These are phyloP conservation scores for Drosophila leontia DNA, from an alignment of 1,140 invertebrate genomes.

Conservation along the genomic window DNA sequence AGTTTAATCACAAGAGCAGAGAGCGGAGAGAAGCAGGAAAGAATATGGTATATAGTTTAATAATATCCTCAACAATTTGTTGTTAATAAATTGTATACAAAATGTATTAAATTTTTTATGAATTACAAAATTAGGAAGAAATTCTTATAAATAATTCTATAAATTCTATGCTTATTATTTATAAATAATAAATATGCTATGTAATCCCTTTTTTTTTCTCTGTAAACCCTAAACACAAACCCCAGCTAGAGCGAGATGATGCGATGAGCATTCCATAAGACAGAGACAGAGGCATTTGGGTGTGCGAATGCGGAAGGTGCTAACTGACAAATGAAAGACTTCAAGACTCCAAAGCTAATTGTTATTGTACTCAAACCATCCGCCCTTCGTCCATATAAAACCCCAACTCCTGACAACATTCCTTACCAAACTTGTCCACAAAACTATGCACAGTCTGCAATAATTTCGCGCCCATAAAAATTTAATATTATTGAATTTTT, in stretches of 20 bases:
- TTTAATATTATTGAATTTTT: constrained; percentile 81
- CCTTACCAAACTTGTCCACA: constrained; percentile 39
- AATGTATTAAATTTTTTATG: not conserved
- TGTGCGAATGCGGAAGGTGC: constrained; percentile 42
- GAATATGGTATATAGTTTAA: constrained; percentile 1
- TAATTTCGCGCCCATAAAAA: constrained; percentile 72
- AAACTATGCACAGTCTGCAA: constrained; percentile 47
- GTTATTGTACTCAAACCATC: constrained; percentile 57
- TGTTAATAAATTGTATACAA: not conserved
- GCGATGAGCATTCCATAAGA: not conserved
- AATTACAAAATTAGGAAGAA: not conserved
- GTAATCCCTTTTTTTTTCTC: not conserved
- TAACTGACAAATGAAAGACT: constrained; percentile 45
- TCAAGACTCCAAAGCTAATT: constrained; percentile 58
- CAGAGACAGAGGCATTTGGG: not conserved
- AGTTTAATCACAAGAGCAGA: constrained; percentile 66
- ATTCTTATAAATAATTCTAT: not conserved
- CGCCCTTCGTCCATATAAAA: not conserved
- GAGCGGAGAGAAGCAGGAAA: constrained; percentile 3
- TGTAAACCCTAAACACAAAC: constrained; percentile 31
- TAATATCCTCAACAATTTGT: not conserved
- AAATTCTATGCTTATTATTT: not conserved
- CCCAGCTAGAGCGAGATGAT: constrained; percentile 38
- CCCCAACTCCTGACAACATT: constrained; percentile 17
- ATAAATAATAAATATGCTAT: not conserved